Evolutionary conservation across 2,888 invertebrate species (phyloP).

Genomic region (Amiota communis): DNA sequence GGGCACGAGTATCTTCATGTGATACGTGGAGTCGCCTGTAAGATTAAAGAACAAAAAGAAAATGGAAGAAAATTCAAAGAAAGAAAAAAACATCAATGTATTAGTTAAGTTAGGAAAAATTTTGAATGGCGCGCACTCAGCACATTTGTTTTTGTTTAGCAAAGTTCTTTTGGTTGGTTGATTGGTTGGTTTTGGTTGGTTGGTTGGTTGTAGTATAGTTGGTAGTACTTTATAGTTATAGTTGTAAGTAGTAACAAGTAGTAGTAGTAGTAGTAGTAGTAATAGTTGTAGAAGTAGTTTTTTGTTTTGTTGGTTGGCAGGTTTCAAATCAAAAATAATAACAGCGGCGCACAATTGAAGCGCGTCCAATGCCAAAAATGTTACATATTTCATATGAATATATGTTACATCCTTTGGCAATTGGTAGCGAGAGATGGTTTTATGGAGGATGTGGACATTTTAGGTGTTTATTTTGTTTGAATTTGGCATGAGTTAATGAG

Average conservation of each 20-base stretch:
- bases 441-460: neutral
- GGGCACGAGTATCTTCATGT: constrained; percentile 97
- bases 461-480: neutral
- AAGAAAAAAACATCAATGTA: constrained; percentile 41
- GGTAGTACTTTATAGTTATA: neutral
- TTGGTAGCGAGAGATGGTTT: neutral
- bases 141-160: neutral
- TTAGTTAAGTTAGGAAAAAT: neutral
- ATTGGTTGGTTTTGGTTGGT: neutral
- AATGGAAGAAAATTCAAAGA: constrained; percentile 41
- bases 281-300: constrained; percentile 12
- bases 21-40: constrained; percentile 91
- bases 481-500: neutral
- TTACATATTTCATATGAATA: constrained; percentile 18
- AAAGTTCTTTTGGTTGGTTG: constrained; percentile 25
- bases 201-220: constrained; percentile 27
- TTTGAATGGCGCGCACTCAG: neutral
- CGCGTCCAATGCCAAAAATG: constrained; percentile 4
- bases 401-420: constrained; percentile 20
- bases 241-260: neutral
- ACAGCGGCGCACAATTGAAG: constrained; percentile 48
- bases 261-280: neutral
- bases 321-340: constrained; percentile 69
- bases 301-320: constrained; percentile 42
- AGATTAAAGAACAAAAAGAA: constrained; percentile 23